A percentile compares a stretch with the other conserved stretches of the same genome.
These are phyloP conservation scores for Drosophila elegans DNA, from an alignment of 1,140 invertebrate genomes.

Conservation along the genomic window DNA sequence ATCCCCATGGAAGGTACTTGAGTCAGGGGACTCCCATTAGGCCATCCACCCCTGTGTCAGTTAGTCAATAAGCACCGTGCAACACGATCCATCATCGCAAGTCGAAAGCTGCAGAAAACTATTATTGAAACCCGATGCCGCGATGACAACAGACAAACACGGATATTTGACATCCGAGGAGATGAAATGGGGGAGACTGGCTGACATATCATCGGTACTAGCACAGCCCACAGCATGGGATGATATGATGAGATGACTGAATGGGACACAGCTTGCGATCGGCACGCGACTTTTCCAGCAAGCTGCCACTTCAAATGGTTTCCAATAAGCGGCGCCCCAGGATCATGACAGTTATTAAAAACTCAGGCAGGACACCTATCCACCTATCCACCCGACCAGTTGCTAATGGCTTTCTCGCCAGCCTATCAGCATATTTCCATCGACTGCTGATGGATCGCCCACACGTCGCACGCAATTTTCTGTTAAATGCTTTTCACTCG, in stretches of 20 bases:
- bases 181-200: conserved; percentile 22
- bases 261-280: conserved; percentile 70
- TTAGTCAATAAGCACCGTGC: conserved; percentile 69
- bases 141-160: conserved; percentile 72
- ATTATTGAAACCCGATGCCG: conserved; percentile 77
- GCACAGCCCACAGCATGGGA: conserved; percentile 64
- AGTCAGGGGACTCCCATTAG: conserved; percentile 11
- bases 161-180: conserved; percentile 22
- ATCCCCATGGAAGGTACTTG: conserved; percentile 20
- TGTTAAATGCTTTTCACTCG: conserved; percentile 54
- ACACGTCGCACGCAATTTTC: conserved; percentile 55
- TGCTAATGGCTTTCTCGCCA: conserved; percentile 75
- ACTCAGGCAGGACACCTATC: conserved; percentile 12
- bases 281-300: conserved; percentile 61
- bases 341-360: conserved; percentile 71
- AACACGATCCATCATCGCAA: conserved; percentile 76
- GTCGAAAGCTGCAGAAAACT: conserved; percentile 76
- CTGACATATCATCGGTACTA: conserved; percentile 35
- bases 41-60: conserved; percentile 48
- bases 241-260: conserved; percentile 1
- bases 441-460: conserved; percentile 39
- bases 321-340: conserved; percentile 60
- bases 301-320: conserved; percentile 40
- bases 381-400: neutral
- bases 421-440: conserved; percentile 64